These are phyloP conservation scores for Andricus quercusramuli DNA, from an alignment of 2,888 invertebrate genomes.

Conservation along the genomic window DNA sequence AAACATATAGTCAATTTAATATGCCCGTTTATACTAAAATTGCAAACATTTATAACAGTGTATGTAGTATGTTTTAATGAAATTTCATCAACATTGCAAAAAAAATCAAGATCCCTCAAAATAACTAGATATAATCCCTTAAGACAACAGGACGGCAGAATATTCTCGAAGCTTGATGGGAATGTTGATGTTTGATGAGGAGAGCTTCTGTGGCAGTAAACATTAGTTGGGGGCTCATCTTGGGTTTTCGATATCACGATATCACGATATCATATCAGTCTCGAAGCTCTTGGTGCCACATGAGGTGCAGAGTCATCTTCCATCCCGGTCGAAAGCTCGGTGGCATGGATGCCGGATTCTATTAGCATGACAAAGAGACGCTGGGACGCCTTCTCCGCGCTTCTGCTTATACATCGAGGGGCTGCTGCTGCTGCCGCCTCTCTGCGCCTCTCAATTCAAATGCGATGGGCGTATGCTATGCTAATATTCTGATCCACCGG, in stretches of 20 bases:
- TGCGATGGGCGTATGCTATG: slow-evolving; percentile 78
- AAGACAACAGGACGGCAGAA: too few relatives aligned
- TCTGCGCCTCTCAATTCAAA: slow-evolving; percentile 75
- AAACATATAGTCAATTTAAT: too few relatives aligned
- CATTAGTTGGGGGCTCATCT: slow-evolving; percentile 49
- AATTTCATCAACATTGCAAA: too few relatives aligned
- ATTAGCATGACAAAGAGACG: slow-evolving; percentile 79
- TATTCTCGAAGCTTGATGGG: background rate
- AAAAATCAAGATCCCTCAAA: too few relatives aligned
- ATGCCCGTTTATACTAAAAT: too few relatives aligned
- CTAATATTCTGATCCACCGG: slow-evolving; percentile 76
- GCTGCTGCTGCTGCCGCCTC: slow-evolving; percentile 60
- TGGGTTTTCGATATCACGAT: slow-evolving; percentile 40
- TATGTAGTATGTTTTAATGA: too few relatives aligned
- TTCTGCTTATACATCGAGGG: slow-evolving; percentile 72
- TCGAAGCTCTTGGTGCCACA: slow-evolving; percentile 21
- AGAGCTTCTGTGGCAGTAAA: slow-evolving; percentile 42
- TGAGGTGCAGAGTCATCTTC: slow-evolving; percentile 59
- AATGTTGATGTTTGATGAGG: slow-evolving; percentile 18
- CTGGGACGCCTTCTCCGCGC: slow-evolving; percentile 76
- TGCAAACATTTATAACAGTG: too few relatives aligned
- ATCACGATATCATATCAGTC: slow-evolving; percentile 53
- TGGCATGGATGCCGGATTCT: slow-evolving; percentile 71
- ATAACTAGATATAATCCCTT: too few relatives aligned
- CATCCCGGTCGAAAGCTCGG: slow-evolving; percentile 58